Base-by-base conservation (phyloP, 2,113 vertebrate genomes). In the Phrynocephalus versicolor region DNA sequence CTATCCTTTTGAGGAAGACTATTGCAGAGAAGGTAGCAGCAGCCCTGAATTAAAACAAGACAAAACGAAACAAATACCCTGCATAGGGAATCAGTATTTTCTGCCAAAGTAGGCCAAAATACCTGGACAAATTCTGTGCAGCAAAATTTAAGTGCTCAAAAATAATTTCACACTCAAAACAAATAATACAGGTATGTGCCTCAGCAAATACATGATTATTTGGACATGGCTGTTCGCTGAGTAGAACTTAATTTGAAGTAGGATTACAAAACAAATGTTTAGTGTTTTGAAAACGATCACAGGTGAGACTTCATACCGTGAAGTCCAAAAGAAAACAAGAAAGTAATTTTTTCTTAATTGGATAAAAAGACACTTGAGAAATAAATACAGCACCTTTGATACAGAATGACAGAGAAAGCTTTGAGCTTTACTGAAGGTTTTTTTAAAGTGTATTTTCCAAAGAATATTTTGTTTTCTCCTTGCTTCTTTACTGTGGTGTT, bases 41-140 rank as follows among this genome's bases (percentile, higher is more conserved):
- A 30, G 1, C 35, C 39, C 60, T 73, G 23, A 10, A 35, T 88
- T 39, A 86, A 84, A 90, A 27, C 6, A 3, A 74, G n/a, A n/a
- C n/a, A n/a, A n/a, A n/a, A n/a, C n/a, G n/a, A n/a, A n/a, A n/a
- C n/a, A n/a, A n/a, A n/a, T n/a, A n/a, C 91, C 23, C 4, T 5
- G 18, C 55, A 86, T 74, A 55, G 73, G 15, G 88, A 82, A 64
- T 79, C 2, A 18, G 3, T 16, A 15, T 41, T 69, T 13, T 2
- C 73, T 86, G 80, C 64, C 62, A 85, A 64, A 74, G 55, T 67
- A 30, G 64, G 74, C 33, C 67, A 70, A 70, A 30, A n/a, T n/a
- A n/a, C n/a, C n/a, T n/a, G n/a, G 37, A 60, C 45, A 12, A 57
- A 64, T 27, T 79, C 55, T n/a, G 39, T 45, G 73, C 37, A 74